Evolutionary conservation across 2,888 invertebrate species (phyloP).

Genomic region (Drosophila algonquin): DNA sequence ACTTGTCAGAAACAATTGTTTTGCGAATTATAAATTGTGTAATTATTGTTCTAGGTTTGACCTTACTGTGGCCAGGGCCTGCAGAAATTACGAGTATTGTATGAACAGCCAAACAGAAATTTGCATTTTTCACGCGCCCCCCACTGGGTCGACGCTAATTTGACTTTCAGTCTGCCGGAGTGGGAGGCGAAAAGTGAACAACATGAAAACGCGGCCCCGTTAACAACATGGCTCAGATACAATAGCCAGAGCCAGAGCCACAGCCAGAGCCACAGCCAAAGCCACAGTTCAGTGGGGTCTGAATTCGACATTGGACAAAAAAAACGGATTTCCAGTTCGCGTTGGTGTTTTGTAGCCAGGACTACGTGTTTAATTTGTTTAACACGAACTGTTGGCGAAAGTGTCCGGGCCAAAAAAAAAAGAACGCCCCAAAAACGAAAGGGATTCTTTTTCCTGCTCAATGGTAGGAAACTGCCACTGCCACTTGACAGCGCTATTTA

Average conservation of each 20-base stretch:
- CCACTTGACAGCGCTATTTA: constrained; percentile 41
- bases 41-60: constrained; percentile 65
- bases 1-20: constrained; percentile 74
- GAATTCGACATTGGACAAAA: constrained; percentile 42
- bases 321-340: constrained; percentile 43
- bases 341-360: constrained; percentile 3
- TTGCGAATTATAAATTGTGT: constrained; percentile 70
- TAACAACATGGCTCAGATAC: constrained; percentile 64
- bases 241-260: constrained; percentile 34
- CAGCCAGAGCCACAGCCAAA: constrained; percentile 7
- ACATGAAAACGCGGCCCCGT: constrained; percentile 47
- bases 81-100: constrained; percentile 30
- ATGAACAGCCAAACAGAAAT: constrained; percentile 51
- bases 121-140: constrained; percentile 60
- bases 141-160: constrained; percentile 49
- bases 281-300: constrained; percentile 13
- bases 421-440: constrained; percentile 1
- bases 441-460: constrained; percentile 35
- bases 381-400: constrained; percentile 45
- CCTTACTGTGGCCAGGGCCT: constrained; percentile 52
- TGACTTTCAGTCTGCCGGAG: constrained; percentile 25
- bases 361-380: constrained; percentile 66
- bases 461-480: constrained; percentile 36
- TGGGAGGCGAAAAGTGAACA: background rate
- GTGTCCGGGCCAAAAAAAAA: constrained; percentile 20